Conservation (phyloP, 1,140 invertebrate species). For the Aphelinus certus region DNA sequence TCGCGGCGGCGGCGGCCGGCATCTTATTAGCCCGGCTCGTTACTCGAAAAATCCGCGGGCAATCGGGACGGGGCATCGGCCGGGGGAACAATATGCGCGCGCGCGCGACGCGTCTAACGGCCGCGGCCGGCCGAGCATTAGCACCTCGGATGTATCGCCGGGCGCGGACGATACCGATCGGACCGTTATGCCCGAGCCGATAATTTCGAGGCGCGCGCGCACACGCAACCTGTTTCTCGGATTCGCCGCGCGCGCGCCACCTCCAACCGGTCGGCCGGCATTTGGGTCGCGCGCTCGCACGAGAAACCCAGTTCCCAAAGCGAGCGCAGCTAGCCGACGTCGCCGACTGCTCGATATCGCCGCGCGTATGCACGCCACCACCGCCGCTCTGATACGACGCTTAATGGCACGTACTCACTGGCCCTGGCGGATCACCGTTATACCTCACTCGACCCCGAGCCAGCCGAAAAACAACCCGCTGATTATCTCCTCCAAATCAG, state of each 20-base stretch:
- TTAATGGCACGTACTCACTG: too few relatives aligned
- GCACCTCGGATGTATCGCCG: not conserved
- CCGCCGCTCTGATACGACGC: too few relatives aligned
- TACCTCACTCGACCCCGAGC: too few relatives aligned
- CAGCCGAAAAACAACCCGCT: too few relatives aligned
- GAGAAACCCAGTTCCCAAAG: too few relatives aligned
- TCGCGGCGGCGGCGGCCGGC: not conserved
- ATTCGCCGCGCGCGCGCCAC: constrained; percentile 8
- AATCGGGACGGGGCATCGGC: not conserved
- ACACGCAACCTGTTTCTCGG: constrained; percentile 26
- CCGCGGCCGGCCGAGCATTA: not conserved
- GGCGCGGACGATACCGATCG: constrained; percentile 17
- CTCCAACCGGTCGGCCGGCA: constrained; percentile 24
- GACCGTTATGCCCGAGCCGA: constrained; percentile 24
- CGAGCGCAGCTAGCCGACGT: too few relatives aligned
- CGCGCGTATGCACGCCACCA: too few relatives aligned
- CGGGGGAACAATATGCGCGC: constrained; percentile 2
- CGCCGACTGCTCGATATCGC: too few relatives aligned
- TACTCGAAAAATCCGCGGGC: not conserved
- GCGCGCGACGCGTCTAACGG: constrained; percentile 12
- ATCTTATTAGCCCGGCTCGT: too few relatives aligned
- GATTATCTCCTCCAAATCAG: too few relatives aligned
- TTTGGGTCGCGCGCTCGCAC: constrained; percentile 18
- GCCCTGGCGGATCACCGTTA: too few relatives aligned
- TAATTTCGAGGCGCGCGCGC: constrained; percentile 19